A percentile compares a stretch with the other conserved stretches of the same genome.
These are phyloP conservation scores for Trachemys scripta DNA, from an alignment of 2,113 vertebrate species.

Conservation along the genomic window DNA sequence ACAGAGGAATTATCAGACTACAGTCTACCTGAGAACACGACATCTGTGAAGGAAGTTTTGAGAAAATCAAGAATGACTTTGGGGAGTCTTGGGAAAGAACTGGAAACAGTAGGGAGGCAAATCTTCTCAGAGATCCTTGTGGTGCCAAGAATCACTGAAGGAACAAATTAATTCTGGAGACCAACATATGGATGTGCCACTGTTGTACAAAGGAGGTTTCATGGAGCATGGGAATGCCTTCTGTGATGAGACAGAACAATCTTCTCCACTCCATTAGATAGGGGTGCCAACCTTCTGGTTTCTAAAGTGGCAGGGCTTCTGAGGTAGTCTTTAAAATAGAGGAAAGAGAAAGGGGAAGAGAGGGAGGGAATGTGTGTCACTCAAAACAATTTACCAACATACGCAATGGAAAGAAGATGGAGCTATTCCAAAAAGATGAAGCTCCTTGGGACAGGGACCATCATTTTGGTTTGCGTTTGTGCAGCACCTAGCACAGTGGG, in stretches of 20 bases:
- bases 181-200: background rate
- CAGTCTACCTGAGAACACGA: background rate
- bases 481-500: no score
- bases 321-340: background rate
- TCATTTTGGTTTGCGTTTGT: background rate
- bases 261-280: background rate
- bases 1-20: background rate
- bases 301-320: background rate
- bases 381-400: background rate
- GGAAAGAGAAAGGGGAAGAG: rapidly evolving
- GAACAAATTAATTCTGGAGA: background rate
- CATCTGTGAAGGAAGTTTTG: background rate
- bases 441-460: background rate
- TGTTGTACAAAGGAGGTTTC: background rate
- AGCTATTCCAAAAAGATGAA: rapidly evolving
- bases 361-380: background rate
- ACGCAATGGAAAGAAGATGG: background rate
- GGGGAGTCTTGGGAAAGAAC: background rate
- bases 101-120: background rate
- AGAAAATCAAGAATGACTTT: background rate
- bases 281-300: background rate
- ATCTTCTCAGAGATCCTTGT: background rate
- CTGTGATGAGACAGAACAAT: background rate
- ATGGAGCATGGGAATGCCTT: background rate
- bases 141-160: background rate